Conservation (phyloP, 1,140 invertebrate species). For the Mamestra configurata region DNA sequence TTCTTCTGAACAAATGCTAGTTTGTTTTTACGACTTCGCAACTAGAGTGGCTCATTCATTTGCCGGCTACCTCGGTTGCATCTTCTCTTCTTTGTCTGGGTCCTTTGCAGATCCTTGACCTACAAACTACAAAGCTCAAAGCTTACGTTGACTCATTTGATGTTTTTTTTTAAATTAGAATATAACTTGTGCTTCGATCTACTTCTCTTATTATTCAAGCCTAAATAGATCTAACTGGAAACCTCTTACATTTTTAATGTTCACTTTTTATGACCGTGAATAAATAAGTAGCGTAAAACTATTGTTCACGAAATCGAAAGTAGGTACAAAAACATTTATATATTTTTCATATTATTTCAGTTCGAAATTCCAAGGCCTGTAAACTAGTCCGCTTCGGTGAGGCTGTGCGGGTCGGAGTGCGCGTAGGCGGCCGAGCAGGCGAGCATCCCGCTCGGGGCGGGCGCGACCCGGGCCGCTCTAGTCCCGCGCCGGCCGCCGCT, state of each 20-base stretch:
- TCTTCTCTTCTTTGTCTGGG: neutral
- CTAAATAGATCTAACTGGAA: too few species aligned
- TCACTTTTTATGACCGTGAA: too few species aligned
- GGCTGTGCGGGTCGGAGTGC: conserved; percentile 25
- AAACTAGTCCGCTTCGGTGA: conserved; percentile 8
- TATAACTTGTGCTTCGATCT: too few species aligned
- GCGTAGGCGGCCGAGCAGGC: conserved; percentile 32
- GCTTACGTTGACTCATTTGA: neutral
- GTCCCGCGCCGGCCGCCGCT: conserved; percentile 57
- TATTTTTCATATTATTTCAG: neutral
- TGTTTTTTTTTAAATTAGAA: too few species aligned
- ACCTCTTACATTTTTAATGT: too few species aligned
- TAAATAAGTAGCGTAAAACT: too few species aligned
- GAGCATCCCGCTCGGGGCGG: conserved; percentile 51
- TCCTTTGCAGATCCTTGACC: neutral
- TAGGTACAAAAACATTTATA: neutral
- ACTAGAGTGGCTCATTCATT: neutral
- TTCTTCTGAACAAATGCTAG: neutral
- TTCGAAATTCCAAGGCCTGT: neutral
- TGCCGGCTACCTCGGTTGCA: neutral
- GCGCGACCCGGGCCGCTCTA: conserved; percentile 49
- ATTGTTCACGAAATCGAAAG: too few species aligned
- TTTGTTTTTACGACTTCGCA: too few species aligned
- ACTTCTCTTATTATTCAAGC: too few species aligned
- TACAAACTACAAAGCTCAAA: neutral